phyloP scores from a whole-genome alignment of 1,140 invertebrate species.

The Papilio xuthus region DNA sequence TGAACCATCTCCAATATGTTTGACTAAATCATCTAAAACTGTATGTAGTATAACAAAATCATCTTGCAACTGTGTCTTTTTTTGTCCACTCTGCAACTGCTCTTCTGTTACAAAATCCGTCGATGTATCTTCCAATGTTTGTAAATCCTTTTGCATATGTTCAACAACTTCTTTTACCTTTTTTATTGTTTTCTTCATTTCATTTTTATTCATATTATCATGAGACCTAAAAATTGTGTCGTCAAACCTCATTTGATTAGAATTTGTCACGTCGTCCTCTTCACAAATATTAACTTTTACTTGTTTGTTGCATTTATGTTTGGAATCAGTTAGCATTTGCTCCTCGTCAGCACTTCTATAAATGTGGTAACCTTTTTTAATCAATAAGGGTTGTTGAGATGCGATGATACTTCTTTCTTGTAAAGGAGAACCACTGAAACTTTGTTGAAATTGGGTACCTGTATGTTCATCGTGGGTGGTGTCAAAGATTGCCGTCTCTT shows the following conservation, averaged over 20 bases:
- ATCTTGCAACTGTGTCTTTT: slow-evolving; percentile 53
- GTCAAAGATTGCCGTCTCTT: slow-evolving; percentile 49
- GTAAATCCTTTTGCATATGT: slow-evolving; percentile 63
- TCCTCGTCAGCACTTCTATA: slow-evolving; percentile 67
- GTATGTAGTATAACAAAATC: slow-evolving; percentile 62
- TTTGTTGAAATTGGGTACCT: not conserved
- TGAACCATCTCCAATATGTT: slow-evolving; percentile 57
- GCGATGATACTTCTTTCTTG: slow-evolving; percentile 46
- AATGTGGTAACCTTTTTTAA: slow-evolving; percentile 63
- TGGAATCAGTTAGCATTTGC: slow-evolving; percentile 52
- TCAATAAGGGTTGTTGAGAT: slow-evolving; percentile 61
- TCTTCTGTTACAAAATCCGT: slow-evolving; percentile 43
- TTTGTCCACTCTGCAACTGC: slow-evolving; percentile 42
- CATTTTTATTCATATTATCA: slow-evolving; percentile 52
- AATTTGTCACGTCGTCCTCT: slow-evolving; percentile 44
- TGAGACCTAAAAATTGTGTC: slow-evolving; percentile 44
- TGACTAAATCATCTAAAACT: slow-evolving; percentile 59
- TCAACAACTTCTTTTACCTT: slow-evolving; percentile 73
- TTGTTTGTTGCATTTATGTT: slow-evolving; percentile 60
- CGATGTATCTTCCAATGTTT: slow-evolving; percentile 56
- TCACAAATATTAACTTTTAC: slow-evolving; percentile 68
- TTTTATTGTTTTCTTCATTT: slow-evolving; percentile 65
- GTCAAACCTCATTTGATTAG: slow-evolving; percentile 37
- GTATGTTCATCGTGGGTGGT: slow-evolving; percentile 42
- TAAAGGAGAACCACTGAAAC: slow-evolving; percentile 3